Evolutionary conservation across 2,797 vertebrate species (phyloP).

Genomic region (Brotula barbata): DNA sequence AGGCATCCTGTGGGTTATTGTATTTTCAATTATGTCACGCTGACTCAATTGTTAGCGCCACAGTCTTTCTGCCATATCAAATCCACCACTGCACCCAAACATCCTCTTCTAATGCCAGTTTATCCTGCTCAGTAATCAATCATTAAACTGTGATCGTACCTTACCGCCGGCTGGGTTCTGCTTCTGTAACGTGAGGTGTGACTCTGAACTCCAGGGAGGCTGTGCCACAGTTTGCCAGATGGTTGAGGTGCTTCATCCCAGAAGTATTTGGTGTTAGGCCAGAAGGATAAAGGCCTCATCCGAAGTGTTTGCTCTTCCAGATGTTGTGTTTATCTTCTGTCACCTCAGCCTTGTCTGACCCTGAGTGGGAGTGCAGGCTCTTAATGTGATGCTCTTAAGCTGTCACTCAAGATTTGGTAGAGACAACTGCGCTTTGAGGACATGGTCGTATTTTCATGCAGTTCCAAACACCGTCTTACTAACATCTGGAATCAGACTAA

Average conservation of each 20-base stretch:
- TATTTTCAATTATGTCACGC: conserved; percentile 12
- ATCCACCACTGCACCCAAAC: neutral
- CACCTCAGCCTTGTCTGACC: conserved; percentile 23
- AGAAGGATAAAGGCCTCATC: conserved; percentile 56
- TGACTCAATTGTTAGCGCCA: neutral
- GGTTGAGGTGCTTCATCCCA: conserved; percentile 52
- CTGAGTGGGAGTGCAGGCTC: neutral
- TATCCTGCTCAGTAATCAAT: conserved; percentile 8
- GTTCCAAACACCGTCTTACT: neutral
- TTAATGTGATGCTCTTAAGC: conserved; percentile 14
- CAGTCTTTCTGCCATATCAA: conserved; percentile 7
- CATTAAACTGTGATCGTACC: conserved; percentile 12
- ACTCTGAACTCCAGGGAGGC: conserved; percentile 44
- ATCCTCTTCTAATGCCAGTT: neutral
- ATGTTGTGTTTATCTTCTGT: conserved; percentile 17
- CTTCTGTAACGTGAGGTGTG: conserved; percentile 36
- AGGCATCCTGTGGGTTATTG: conserved; percentile 6
- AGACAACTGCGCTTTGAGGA: neutral
- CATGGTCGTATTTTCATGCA: conserved; percentile 1
- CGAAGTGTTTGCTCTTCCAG: conserved; percentile 1
- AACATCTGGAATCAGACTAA: neutral
- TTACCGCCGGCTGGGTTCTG: conserved; percentile 25
- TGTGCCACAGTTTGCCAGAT: conserved; percentile 63
- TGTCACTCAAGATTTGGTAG: conserved; percentile 9
- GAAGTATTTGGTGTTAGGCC: conserved; percentile 47